These are phyloP conservation scores for Caradrina clavipalpis DNA, from an alignment of 2,888 invertebrate genomes.

Conservation along the genomic window DNA sequence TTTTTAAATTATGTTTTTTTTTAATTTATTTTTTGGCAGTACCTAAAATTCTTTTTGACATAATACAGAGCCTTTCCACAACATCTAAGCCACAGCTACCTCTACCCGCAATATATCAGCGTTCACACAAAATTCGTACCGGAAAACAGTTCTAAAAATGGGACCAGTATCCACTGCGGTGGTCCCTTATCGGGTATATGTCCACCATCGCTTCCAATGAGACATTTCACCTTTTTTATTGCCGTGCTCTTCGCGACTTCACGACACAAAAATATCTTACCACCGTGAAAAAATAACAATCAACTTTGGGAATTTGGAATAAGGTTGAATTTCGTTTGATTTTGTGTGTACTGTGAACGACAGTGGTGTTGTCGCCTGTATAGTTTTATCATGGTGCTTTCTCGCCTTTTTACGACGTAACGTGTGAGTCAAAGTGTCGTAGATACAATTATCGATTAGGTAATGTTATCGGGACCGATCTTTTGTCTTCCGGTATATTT, in stretches of 20 bases:
- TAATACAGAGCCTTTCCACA: constrained; percentile 4
- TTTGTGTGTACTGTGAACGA: constrained; percentile 3
- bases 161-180: constrained; percentile 83
- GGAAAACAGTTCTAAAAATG: constrained; percentile 87
- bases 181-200: constrained; percentile 88
- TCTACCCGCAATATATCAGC: constrained; percentile 49
- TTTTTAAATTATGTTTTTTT: background rate
- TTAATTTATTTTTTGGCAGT: background rate
- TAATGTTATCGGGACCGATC: constrained; percentile 88
- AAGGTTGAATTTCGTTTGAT: constrained; percentile 60
- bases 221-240: constrained; percentile 91
- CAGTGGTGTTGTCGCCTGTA: constrained; percentile 69
- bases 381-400: constrained; percentile 89
- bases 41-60: background rate
- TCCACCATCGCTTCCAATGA: constrained; percentile 87
- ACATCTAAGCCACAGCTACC: constrained; percentile 50
- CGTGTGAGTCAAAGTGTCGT: constrained; percentile 89
- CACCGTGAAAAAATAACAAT: constrained; percentile 10
- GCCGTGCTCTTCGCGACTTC: constrained; percentile 88
- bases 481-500: constrained; percentile 89
- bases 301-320: constrained; percentile 38
- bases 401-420: constrained; percentile 90
- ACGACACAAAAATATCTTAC: constrained; percentile 67
- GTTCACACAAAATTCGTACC: constrained; percentile 78
- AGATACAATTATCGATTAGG: constrained; percentile 91